Evolutionary conservation across 35 echinoderm and acorn worm species (phyloP).

Genomic region (Ophioderma brevispina): DNA sequence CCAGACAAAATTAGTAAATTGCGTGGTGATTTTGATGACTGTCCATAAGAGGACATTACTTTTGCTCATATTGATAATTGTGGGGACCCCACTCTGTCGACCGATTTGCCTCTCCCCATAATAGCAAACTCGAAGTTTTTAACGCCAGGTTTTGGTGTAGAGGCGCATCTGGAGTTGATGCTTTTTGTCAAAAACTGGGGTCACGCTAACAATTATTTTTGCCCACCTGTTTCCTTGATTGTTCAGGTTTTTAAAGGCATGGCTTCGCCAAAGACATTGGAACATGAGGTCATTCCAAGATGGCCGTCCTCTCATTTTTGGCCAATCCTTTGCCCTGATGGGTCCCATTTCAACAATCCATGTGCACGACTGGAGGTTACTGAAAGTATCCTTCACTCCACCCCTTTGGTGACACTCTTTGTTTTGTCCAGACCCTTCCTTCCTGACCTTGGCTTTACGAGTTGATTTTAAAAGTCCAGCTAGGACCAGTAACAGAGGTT

Average conservation of each 20-base stretch:
- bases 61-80: conserved; percentile 16
- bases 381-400: conserved; percentile 5
- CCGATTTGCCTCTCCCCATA: conserved; percentile 35
- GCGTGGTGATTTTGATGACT: conserved; percentile 44
- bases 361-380: conserved; percentile 20
- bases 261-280: not conserved
- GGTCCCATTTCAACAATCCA: conserved; percentile 9
- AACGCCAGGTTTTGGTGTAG: conserved; percentile 47
- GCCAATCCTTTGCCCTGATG: conserved; percentile 34
- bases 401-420: not conserved
- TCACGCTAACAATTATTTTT: conserved; percentile 39
- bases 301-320: conserved; percentile 34
- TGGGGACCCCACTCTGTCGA: conserved; percentile 49
- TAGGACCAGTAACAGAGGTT: not conserved
- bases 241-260: not conserved
- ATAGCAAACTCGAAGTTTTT: not conserved
- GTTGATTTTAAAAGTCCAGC: not conserved
- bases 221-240: conserved; percentile 42
- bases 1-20: conserved; percentile 34
- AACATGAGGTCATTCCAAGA: conserved; percentile 24
- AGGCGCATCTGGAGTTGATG: conserved; percentile 20
- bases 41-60: conserved; percentile 25
- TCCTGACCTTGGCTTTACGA: not conserved
- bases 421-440: not conserved
- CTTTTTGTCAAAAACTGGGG: conserved; percentile 48